These are phyloP conservation scores for Corythaeola cristata DNA, from an alignment of 2,113 vertebrate species.

Conservation along the genomic window DNA sequence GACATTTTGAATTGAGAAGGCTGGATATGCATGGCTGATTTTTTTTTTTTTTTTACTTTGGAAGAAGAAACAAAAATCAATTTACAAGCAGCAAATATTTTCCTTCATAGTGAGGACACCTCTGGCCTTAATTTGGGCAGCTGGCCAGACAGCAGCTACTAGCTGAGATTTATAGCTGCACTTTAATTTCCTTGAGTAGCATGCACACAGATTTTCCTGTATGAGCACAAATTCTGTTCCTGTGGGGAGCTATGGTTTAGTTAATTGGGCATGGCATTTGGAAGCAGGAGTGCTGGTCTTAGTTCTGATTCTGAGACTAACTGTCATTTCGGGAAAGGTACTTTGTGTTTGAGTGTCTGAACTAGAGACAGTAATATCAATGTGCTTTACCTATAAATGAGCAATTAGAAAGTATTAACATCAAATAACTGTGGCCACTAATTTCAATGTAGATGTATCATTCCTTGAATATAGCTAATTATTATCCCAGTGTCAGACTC, in stretches of 20 bases:
- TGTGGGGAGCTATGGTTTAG: conserved; percentile 18
- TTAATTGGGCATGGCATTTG: conserved; percentile 57
- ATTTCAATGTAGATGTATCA: background rate
- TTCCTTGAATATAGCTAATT: background rate
- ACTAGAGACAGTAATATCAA: background rate
- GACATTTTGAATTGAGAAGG: conserved; percentile 61
- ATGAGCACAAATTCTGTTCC: conserved; percentile 20
- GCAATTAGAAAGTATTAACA: conserved; percentile 40
- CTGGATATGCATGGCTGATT: background rate
- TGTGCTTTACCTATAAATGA: conserved; percentile 23
- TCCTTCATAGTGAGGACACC: conserved; percentile 46
- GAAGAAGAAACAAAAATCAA: conserved; percentile 63
- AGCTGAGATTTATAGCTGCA: conserved; percentile 54
- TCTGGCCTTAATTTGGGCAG: conserved; percentile 62
- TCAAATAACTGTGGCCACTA: background rate
- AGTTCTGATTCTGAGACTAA: conserved; percentile 1
- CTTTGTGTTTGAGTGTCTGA: background rate
- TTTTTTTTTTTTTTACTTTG: background rate
- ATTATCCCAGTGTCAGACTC: background rate
- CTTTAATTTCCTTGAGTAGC: conserved; percentile 59
- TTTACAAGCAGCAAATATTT: conserved; percentile 66
- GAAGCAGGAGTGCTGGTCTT: conserved; percentile 26
- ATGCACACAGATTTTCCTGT: conserved; percentile 39
- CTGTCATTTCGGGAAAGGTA: background rate
- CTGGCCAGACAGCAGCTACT: conserved; percentile 51